Evolutionary conservation across 2,888 invertebrate species (phyloP).

Genomic region (Agriotes lineatus): DNA sequence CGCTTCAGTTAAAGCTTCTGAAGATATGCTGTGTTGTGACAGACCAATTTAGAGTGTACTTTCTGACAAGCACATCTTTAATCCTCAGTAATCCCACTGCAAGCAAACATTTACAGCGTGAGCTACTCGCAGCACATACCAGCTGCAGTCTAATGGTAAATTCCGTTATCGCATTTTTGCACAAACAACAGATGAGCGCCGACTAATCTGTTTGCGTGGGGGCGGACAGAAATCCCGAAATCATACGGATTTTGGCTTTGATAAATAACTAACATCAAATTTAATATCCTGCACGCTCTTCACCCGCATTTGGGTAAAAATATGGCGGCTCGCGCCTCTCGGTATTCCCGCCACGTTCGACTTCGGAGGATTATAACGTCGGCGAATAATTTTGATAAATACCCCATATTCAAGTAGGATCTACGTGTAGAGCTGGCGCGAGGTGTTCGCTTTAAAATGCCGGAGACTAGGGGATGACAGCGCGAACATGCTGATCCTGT

Average conservation of each 20-base stretch:
- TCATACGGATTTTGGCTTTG: constrained; percentile 9
- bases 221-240: constrained; percentile 4
- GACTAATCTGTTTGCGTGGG: neutral
- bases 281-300: constrained; percentile 13
- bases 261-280: constrained; percentile 21
- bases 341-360: constrained; percentile 21
- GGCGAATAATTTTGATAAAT: constrained; percentile 36
- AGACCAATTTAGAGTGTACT: too few species aligned
- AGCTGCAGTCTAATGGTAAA: too few species aligned
- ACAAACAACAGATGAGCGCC: neutral
- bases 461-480: constrained; percentile 1
- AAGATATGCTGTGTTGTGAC: too few species aligned
- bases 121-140: too few species aligned
- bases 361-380: constrained; percentile 30
- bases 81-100: too few species aligned
- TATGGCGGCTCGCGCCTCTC: constrained; percentile 4
- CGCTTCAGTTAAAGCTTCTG: too few species aligned
- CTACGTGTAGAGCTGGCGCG: neutral
- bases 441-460: neutral
- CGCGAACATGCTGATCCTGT: neutral
- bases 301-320: constrained; percentile 1
- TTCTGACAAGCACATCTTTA: too few species aligned
- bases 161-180: too few species aligned
- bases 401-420: constrained; percentile 10
- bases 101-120: too few species aligned